A percentile compares a stretch with the other conserved stretches of the same genome.
Conservation (phyloP, 2,797 vertebrate species). For the Alectoris magna region DNA sequence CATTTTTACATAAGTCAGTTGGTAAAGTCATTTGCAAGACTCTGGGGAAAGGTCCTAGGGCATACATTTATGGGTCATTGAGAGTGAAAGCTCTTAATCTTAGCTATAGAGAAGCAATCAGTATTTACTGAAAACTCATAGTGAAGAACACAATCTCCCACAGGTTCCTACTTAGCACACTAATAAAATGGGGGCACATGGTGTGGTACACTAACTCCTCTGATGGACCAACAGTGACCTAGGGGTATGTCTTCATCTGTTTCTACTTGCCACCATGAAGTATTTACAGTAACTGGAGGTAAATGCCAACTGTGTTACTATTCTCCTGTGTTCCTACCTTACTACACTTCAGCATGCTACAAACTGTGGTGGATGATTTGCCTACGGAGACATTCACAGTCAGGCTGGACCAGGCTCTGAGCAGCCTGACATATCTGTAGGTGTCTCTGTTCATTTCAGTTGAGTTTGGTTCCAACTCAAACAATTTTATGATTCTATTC, state of each 20-base stretch:
- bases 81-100: neutral
- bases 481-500: no score
- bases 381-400: no score
- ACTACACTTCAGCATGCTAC: neutral
- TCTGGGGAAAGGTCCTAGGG: neutral
- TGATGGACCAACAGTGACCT: neutral
- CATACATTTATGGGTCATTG: neutral
- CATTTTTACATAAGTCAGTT: neutral
- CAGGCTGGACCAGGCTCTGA: no score
- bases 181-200: neutral
- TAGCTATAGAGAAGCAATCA: neutral
- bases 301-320: neutral
- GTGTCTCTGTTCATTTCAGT: no score
- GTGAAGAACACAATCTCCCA: neutral
- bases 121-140: neutral
- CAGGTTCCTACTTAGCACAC: neutral
- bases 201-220: neutral
- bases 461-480: no score
- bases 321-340: neutral
- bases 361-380: neutral
- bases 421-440: no score
- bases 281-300: neutral
- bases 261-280: neutral
- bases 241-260: neutral
- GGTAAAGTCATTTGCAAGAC: neutral